Conservation (phyloP, 1,140 invertebrate genomes). For the Caenorhabditis elegans region DNA sequence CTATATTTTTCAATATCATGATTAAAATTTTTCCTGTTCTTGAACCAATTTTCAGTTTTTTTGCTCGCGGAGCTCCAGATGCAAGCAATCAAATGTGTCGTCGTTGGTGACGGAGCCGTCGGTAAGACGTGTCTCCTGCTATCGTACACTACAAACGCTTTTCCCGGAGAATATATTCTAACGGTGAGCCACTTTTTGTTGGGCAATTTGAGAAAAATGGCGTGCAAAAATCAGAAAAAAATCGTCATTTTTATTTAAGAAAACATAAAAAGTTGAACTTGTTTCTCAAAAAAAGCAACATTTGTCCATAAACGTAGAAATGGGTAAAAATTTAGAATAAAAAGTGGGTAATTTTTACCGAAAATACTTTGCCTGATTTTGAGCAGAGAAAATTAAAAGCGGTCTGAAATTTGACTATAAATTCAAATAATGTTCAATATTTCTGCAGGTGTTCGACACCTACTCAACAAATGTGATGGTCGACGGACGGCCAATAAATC, state of each 20-base stretch:
- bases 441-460: constrained; percentile 68
- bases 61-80: too few relatives aligned
- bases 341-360: too few relatives aligned
- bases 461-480: constrained; percentile 98
- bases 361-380: too few relatives aligned
- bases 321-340: too few relatives aligned
- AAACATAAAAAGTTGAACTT: background rate
- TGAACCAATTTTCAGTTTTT: too few relatives aligned
- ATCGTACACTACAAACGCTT: constrained; percentile 87
- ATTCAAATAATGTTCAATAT: too few relatives aligned
- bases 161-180: constrained; percentile 85
- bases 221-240: background rate
- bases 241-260: background rate
- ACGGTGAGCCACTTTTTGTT: constrained; percentile 71
- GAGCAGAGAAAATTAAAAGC: too few relatives aligned
- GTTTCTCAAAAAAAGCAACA: background rate
- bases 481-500: constrained; percentile 68
- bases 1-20: background rate
- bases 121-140: constrained; percentile 84
- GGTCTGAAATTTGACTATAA: too few relatives aligned
- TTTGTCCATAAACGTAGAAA: too few relatives aligned
- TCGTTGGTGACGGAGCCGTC: constrained; percentile 65
- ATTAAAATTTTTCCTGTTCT: background rate
- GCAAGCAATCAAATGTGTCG: constrained; percentile 70
- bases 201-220: too few relatives aligned